A percentile compares a stretch with the other conserved stretches of the same genome.
phyloP scores from a whole-genome alignment of 2,113 vertebrate species.

The Promerops cafer region DNA sequence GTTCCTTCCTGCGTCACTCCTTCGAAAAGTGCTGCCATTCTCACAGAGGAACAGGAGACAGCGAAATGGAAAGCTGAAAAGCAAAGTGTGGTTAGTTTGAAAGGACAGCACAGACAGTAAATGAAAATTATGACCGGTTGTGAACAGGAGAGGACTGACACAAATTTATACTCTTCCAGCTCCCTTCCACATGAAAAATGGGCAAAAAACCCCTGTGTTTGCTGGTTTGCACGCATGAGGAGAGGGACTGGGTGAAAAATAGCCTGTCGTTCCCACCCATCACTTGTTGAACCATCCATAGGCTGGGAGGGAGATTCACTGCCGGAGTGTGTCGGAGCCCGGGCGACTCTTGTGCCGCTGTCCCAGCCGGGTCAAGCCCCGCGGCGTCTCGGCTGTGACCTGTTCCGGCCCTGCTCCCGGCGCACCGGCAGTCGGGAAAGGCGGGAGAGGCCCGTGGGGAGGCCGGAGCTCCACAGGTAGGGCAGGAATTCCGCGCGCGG shows the following conservation, averaged over 20 bases:
- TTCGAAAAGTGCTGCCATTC: neutral
- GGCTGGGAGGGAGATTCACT: neutral
- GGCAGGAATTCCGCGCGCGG: fast-evolving
- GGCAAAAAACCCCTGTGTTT: neutral
- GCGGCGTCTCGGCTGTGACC: fast-evolving
- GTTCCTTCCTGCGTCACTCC: neutral
- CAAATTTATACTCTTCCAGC: neutral
- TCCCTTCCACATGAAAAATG: neutral
- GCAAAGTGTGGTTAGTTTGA: neutral
- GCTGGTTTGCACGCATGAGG: neutral
- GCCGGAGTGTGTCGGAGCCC: fast-evolving
- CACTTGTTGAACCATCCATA: neutral
- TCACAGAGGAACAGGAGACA: neutral
- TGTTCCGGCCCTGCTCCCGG: fast-evolving
- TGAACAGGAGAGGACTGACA: neutral
- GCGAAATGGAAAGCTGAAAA: neutral
- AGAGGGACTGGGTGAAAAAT: neutral
- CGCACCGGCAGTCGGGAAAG: fast-evolving
- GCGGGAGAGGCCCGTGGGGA: fast-evolving
- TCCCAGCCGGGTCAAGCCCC: neutral
- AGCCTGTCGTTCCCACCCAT: neutral
- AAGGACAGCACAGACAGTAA: neutral
- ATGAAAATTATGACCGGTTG: neutral
- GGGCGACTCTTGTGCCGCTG: fast-evolving
- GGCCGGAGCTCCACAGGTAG: fast-evolving